Conservation (phyloP, 2,113 vertebrate genomes). For the Rhinopithecus roxellana region DNA sequence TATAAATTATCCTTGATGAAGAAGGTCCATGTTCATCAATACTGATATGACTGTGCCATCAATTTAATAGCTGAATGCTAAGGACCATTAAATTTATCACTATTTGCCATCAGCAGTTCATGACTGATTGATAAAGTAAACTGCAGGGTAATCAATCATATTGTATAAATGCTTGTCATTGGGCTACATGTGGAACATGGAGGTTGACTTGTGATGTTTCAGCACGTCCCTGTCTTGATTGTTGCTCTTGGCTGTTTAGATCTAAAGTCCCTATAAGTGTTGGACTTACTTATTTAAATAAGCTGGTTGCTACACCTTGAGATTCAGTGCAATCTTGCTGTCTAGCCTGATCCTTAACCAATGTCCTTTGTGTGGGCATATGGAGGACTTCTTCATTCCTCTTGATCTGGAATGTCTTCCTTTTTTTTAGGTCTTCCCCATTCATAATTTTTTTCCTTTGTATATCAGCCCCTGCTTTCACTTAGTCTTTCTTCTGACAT, state of each 20-base stretch:
- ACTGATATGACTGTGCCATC: slow-evolving; percentile 38
- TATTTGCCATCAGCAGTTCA: slow-evolving; percentile 36
- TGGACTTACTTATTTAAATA: too few relatives aligned
- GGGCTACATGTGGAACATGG: slow-evolving; percentile 11
- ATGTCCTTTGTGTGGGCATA: background rate
- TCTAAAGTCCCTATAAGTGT: too few relatives aligned
- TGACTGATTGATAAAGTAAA: slow-evolving; percentile 74
- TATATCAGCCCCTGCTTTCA: background rate
- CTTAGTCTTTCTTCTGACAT: background rate
- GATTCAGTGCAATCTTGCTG: background rate
- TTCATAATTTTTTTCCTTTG: background rate
- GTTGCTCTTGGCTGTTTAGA: background rate
- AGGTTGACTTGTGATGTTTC: slow-evolving; percentile 36
- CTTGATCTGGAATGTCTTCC: background rate
- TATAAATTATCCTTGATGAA: slow-evolving; percentile 45
- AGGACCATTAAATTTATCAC: slow-evolving; percentile 64
- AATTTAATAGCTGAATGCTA: slow-evolving; percentile 61
- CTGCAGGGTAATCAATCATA: slow-evolving; percentile 61
- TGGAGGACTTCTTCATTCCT: background rate
- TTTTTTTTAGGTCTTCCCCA: background rate
- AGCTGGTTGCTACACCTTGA: background rate
- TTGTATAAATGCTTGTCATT: slow-evolving; percentile 60
- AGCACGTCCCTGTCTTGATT: slow-evolving; percentile 34
- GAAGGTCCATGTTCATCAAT: slow-evolving; percentile 36
- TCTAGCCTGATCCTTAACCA: background rate